Evolutionary conservation across 2,888 invertebrate species (phyloP).

Genomic region (Thera britannica): DNA sequence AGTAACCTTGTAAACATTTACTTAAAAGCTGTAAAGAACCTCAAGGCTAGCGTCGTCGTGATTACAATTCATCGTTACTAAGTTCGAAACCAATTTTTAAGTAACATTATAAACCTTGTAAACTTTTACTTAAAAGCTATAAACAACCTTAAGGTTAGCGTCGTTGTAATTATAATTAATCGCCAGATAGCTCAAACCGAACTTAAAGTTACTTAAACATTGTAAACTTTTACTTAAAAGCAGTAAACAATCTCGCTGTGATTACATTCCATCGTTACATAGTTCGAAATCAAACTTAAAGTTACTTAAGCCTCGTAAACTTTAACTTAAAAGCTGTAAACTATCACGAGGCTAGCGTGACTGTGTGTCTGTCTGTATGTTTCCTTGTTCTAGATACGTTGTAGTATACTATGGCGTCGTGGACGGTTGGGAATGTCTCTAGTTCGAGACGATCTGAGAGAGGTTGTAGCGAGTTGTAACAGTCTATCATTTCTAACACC

Average conservation of each 20-base stretch:
- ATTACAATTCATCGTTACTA: not conserved
- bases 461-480: constrained; percentile 83
- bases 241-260: not conserved
- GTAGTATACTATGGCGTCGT: constrained; percentile 87
- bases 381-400: constrained; percentile 57
- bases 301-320: not conserved
- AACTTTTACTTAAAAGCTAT: constrained; percentile 11
- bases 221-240: constrained; percentile 2
- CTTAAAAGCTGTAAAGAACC: constrained; percentile 4
- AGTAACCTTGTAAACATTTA: constrained; percentile 1
- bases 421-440: constrained; percentile 88
- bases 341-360: constrained; percentile 51
- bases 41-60: not conserved
- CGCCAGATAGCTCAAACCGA: not conserved
- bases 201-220: not conserved
- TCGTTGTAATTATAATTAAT: too few relatives aligned
- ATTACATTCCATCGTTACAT: not conserved
- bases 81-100: not conserved
- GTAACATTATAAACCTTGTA: not conserved
- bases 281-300: not conserved
- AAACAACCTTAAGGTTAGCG: too few relatives aligned
- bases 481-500: constrained; percentile 86
- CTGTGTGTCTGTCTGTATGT: constrained; percentile 47
- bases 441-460: constrained; percentile 81
- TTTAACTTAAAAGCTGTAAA: constrained; percentile 7